phyloP scores from a whole-genome alignment of 2,113 vertebrate species.

The Rhinichthys klamathensis region DNA sequence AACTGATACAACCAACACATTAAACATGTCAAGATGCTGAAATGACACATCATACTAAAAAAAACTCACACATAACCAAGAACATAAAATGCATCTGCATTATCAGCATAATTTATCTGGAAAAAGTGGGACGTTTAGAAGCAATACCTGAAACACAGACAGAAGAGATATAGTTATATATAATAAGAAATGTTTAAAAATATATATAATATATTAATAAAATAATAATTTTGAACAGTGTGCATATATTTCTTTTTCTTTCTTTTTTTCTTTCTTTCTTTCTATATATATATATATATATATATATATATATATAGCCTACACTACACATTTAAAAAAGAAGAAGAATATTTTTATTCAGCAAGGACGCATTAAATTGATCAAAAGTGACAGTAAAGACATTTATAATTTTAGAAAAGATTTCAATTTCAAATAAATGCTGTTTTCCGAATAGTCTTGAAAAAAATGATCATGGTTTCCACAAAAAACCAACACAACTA shows the following conservation, averaged over 20 bases:
- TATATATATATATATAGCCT: no score
- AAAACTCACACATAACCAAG: not conserved
- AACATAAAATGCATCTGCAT: not conserved
- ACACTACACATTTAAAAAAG: no score
- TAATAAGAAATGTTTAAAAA: not conserved
- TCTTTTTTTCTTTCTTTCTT: not conserved
- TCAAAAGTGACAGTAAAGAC: no score
- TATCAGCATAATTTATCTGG: not conserved
- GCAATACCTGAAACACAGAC: slow-evolving; percentile 15
- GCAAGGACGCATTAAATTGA: no score
- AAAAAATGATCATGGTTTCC: no score
- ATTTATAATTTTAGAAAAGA: no score
- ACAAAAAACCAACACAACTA: no score
- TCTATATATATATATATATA: no score
- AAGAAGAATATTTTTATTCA: no score
- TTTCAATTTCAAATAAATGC: not conserved
- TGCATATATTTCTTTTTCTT: not conserved
- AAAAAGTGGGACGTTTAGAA: slow-evolving; percentile 8
- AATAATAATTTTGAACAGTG: not conserved
- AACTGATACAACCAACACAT: not conserved
- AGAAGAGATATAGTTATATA: not conserved
- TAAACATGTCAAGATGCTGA: not conserved
- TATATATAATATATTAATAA: no score
- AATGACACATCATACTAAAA: not conserved
- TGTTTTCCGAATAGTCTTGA: no score